Evolutionary conservation across 1,140 invertebrate species (phyloP).

Genomic region (Spodoptera litura): DNA sequence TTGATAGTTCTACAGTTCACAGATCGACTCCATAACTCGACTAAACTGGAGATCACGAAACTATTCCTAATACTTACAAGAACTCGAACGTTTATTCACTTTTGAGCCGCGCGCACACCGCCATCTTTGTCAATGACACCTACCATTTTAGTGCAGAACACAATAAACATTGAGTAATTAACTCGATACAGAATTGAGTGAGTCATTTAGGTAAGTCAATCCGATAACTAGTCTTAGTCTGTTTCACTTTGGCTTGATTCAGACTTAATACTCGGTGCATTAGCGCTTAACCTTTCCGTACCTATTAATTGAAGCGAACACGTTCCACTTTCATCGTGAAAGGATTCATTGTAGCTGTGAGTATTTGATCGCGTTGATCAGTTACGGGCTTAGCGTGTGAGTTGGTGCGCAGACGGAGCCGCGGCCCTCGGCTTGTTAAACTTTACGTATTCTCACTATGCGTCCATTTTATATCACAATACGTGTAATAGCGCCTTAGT

Average conservation of each 20-base stretch:
- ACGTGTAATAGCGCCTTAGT: slow-evolving; percentile 66
- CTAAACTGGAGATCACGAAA: slow-evolving; percentile 78
- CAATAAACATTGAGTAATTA: slow-evolving; percentile 27
- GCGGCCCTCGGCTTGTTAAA: slow-evolving; percentile 35
- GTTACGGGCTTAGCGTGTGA: slow-evolving; percentile 16
- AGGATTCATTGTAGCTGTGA: slow-evolving; percentile 30
- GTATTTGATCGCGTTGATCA: slow-evolving; percentile 30
- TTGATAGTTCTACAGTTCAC: slow-evolving; percentile 52
- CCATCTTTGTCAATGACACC: slow-evolving; percentile 11
- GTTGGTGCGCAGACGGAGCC: slow-evolving; percentile 27
- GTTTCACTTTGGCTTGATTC: slow-evolving; percentile 47
- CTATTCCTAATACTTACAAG: slow-evolving; percentile 77
- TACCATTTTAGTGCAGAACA: slow-evolving; percentile 5
- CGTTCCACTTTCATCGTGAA: slow-evolving; percentile 33
- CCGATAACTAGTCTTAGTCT: slow-evolving; percentile 42
- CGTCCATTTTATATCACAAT: slow-evolving; percentile 76
- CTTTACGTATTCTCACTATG: slow-evolving; percentile 66
- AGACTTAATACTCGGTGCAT: slow-evolving; percentile 41
- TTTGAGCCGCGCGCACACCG: slow-evolving; percentile 47
- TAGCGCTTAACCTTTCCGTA: slow-evolving; percentile 28
- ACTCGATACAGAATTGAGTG: slow-evolving; percentile 23
- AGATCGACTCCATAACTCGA: slow-evolving; percentile 66
- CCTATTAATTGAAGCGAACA: slow-evolving; percentile 19
- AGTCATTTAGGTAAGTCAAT: slow-evolving; percentile 36
- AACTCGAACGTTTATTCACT: slow-evolving; percentile 46